Evolutionary conservation across 2,797 vertebrate genomes (phyloP).

Genomic region (Gila robusta): DNA sequence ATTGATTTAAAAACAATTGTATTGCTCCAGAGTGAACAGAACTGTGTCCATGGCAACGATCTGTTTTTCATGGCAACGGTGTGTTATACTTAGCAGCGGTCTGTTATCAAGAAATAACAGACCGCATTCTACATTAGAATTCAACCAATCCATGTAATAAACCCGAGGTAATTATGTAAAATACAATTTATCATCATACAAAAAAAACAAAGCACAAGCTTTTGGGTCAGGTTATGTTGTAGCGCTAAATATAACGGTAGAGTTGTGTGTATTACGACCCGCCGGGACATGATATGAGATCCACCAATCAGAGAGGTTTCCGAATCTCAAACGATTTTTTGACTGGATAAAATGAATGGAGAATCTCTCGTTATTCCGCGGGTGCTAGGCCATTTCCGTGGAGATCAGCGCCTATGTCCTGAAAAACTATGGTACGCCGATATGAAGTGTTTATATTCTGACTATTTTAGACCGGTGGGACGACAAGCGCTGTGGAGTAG

Average conservation of each 20-base stretch:
- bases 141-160: no score
- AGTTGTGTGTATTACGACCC: background rate
- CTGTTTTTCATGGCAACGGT: no score
- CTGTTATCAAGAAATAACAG: no score
- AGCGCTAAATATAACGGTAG: background rate
- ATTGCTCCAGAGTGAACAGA: no score
- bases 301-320: background rate
- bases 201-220: background rate
- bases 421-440: background rate
- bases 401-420: background rate
- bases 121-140: no score
- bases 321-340: background rate
- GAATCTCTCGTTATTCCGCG: background rate
- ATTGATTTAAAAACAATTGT: no score
- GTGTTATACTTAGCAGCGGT: no score
- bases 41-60: no score
- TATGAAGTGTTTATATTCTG: background rate
- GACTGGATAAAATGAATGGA: background rate
- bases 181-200: background rate
- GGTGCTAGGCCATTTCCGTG: background rate
- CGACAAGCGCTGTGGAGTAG: background rate
- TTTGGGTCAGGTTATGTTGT: background rate
- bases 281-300: background rate
- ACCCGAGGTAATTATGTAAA: background rate
- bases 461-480: background rate